Evolutionary conservation across 2,888 invertebrate genomes (phyloP), one percentile per base, ranked within the genome.

Genomic region (Electrophaes corylata): DNA sequence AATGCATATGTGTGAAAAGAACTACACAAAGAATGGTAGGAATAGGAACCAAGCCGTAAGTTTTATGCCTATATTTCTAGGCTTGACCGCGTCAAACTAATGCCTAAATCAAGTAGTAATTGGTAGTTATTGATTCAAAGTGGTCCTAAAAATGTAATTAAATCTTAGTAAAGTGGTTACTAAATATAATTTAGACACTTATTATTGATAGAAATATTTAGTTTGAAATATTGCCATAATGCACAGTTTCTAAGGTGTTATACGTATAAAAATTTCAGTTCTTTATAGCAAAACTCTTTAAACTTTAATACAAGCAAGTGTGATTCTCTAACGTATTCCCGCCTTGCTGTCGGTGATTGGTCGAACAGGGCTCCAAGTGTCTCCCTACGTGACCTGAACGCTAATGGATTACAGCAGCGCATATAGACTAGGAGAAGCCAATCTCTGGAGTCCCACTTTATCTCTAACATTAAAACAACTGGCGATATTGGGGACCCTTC

Each of bases 351-450:
- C 80, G 84, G 84, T 84, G 87, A 90, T 89, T 88, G 88, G 88
- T 86, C 77, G 85, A 84, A 85, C 84, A 83, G 83, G 78, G 76
- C 79, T 87, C 84, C 84, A 83, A 88, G 86, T 85, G 86, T 84
- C 83, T 79, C 56, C 64, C 64, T 75, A 88, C 89, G 90, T 90
- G 89, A 82, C 70, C 67, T 64, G 88, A 63, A 78, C 80, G 66
- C 76, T 69, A 79, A 84, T 78, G 51, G 55, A 31, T 69, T 56
- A 51, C 60, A 10, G 23, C 35, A 53, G 60, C 55, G 47, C 39
- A 60, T 50, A 43, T 23, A 31, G 62, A 62, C 65, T 10, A 2
- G 44, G 43, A 50, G 14, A 4, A 41, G 18, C 35, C 12, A 33
- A 41, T n/a, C 14, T 40, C 39, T 60, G 51, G 60, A 60, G 18